These are phyloP conservation scores for Pseudachorutes palmiensis DNA, from an alignment of 1,140 invertebrate species.

Conservation along the genomic window DNA sequence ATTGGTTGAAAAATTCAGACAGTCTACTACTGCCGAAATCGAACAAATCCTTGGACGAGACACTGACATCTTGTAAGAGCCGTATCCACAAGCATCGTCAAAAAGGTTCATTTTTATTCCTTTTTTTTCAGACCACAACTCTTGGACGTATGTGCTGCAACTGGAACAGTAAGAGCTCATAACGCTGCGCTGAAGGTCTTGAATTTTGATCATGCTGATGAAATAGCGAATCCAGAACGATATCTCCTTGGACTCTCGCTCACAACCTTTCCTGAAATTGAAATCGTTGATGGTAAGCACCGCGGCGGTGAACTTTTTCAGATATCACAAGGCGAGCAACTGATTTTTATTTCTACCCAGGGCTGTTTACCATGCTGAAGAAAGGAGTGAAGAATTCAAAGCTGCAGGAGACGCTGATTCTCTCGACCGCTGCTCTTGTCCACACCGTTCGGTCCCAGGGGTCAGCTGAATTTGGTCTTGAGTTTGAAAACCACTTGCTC, in stretches of 20 bases:
- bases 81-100: not conserved
- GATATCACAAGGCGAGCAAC: not conserved
- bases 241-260: constrained; percentile 65
- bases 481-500: constrained; percentile 47
- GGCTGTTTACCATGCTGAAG: constrained; percentile 40
- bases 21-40: constrained; percentile 53
- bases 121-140: constrained; percentile 51
- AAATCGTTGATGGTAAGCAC: constrained; percentile 51
- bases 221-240: constrained; percentile 55
- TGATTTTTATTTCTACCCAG: constrained; percentile 30
- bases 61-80: constrained; percentile 27
- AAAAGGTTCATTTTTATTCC: not conserved
- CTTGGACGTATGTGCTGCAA: constrained; percentile 59
- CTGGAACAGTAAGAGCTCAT: constrained; percentile 57
- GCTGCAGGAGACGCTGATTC: constrained; percentile 54
- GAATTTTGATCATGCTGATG: constrained; percentile 50
- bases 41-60: constrained; percentile 49
- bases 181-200: constrained; percentile 58
- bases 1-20: constrained; percentile 52
- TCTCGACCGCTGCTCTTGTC: constrained; percentile 56
- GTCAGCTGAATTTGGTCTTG: constrained; percentile 42
- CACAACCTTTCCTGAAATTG: constrained; percentile 51
- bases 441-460: constrained; percentile 19
- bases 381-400: constrained; percentile 47
- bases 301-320: constrained; percentile 15